Percentiles rank a stretch among this genome's conserved stretches.
Evolutionary conservation across 2,888 invertebrate genomes (phyloP).

Genomic region (Dasypolia templi): DNA sequence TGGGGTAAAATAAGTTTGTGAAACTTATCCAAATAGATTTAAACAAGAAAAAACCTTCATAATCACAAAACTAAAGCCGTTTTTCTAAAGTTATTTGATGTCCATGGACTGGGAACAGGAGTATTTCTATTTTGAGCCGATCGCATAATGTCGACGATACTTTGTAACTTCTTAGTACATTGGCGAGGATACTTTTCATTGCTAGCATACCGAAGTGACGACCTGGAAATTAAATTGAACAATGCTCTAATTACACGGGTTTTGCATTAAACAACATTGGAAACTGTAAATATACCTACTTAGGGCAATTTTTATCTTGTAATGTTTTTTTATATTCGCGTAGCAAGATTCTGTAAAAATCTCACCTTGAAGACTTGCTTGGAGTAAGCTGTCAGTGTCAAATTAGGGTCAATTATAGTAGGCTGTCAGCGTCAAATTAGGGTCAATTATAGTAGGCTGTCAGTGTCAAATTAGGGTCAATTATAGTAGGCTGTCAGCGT

Average conservation of each 20-base stretch:
- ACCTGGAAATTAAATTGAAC: constrained; percentile 71
- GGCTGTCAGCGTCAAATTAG: too few relatives aligned
- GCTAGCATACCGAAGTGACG: constrained; percentile 83
- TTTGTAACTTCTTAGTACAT: constrained; percentile 77
- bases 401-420: too few relatives aligned
- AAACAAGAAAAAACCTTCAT: background rate
- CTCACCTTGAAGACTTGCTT: too few relatives aligned
- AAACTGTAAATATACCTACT: too few relatives aligned
- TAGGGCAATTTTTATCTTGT: too few relatives aligned
- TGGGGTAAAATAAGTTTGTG: background rate
- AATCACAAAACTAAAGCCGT: constrained; percentile 57
- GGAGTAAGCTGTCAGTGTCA: too few relatives aligned
- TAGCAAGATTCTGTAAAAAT: too few relatives aligned
- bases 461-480: too few relatives aligned
- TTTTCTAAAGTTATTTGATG: constrained; percentile 78
- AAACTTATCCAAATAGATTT: background rate
- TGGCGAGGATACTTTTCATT: constrained; percentile 82
- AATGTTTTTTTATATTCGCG: too few relatives aligned
- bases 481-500: too few relatives aligned
- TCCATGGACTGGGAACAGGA: constrained; percentile 81
- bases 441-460: too few relatives aligned
- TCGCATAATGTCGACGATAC: constrained; percentile 73
- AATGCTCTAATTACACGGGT: too few relatives aligned
- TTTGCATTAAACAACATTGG: background rate
- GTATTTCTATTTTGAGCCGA: constrained; percentile 81